Evolutionary conservation across 2,113 vertebrate species (phyloP), one percentile per base, ranked within the genome.

Genomic region (Gavia stellata): DNA sequence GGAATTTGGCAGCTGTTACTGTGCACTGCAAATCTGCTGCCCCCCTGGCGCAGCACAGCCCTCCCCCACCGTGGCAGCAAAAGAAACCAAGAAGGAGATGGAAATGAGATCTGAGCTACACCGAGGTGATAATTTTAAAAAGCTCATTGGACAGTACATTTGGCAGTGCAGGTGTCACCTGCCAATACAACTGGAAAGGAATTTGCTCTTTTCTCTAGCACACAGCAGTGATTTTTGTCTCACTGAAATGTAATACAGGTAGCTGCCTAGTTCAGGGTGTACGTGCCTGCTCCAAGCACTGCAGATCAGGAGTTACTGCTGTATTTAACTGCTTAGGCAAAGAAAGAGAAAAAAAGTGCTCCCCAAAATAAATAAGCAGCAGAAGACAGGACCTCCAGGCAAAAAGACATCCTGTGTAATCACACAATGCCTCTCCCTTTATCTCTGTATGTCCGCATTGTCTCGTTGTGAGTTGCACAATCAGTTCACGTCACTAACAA

Each of bases 151-250:
- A 17, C 12, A 92, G 44, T 59, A 7, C 24, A 16, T 86, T 88
- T 86, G 52, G 71, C 29, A 86, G 47, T 38, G 42, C n/a, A 84
- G 44, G 56, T 83, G 33, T 84, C 47, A 84, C 61, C 52, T 87
- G 63, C 8, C n/a, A 52, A 50, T 67, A 81, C 73, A 95, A 84
- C 3, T 2, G 18, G 31, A 67, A 92, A 81, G 38, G 59, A 81
- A 88, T 92, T 85, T 92, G 14, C 13, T 55, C 31, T 90, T 88
- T 83, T 92, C 23, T 88, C 12, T 63, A 52, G 23, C 19, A 40
- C 21, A 61, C n/a, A 79, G 47, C 16, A 25, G 25, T 49, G 44
- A 12, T 13, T 53, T 94, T 91, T 78, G 29, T 71, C 52, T 91
- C 40, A 26, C 2, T 75, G 68, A 87, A 86, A 92, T 20, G 42